Percentiles rank a stretch among this genome's conserved stretches.
phyloP scores from a whole-genome alignment of 2,888 invertebrate species.

The Spisula subtruncata region DNA sequence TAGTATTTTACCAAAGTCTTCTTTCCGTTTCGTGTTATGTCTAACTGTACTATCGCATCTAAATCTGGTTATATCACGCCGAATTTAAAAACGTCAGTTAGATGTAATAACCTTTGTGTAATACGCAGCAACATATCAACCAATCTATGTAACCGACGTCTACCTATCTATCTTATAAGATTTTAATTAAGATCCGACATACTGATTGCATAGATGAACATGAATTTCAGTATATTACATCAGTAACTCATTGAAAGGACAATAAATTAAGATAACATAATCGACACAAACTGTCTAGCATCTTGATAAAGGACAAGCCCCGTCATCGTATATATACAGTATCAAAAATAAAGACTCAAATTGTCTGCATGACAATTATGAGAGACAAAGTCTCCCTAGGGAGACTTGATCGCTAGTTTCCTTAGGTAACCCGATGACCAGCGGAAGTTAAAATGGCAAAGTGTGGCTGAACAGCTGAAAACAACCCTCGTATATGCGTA shows the following conservation, averaged over 20 bases:
- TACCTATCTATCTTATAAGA: neutral
- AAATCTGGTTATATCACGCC: neutral
- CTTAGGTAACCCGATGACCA: too few species aligned
- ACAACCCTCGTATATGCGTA: too few species aligned
- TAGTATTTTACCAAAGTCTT: neutral
- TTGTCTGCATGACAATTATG: too few species aligned
- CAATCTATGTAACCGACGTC: neutral
- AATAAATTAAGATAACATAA: constrained; percentile 9
- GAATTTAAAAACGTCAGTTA: neutral
- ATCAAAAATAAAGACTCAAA: too few species aligned
- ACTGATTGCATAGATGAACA: neutral
- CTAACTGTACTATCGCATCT: neutral
- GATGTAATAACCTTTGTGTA: neutral
- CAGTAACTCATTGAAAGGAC: neutral
- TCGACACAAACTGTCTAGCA: constrained; percentile 3
- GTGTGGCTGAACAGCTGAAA: too few species aligned
- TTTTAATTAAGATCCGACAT: constrained; percentile 1
- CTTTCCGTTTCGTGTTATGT: neutral
- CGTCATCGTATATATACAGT: too few species aligned
- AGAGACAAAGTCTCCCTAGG: too few species aligned
- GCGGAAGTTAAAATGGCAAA: too few species aligned
- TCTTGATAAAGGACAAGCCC: neutral
- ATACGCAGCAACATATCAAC: neutral
- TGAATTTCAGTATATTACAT: neutral
- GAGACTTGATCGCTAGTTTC: too few species aligned